Base-by-base conservation (phyloP, 2,888 invertebrate species). In the Agonopterix heracliana region DNA sequence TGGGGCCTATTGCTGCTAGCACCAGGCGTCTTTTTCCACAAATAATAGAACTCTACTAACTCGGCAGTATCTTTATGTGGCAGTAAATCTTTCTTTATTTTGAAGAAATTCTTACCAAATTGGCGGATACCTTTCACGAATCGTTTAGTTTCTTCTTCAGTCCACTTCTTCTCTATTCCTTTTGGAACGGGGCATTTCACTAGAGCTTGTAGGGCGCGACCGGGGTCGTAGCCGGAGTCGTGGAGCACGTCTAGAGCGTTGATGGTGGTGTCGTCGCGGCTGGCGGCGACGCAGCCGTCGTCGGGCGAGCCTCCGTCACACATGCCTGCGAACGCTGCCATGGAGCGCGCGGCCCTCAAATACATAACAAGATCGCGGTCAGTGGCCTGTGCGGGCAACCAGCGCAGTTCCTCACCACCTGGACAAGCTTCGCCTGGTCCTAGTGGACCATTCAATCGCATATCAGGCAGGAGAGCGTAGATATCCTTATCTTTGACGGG, bases 11-110 rank as follows among this genome's bases (percentile, higher is more conserved):
- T 98, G 78, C 96, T 97, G 80, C 97, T 96, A 55, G 99, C 99
- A 68, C 97, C 97, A 13, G 98, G 97, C 40, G 98, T 98, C 90
- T 99, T 99, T 90, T 99, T 99, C 99, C 99, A 99, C 74, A 98
- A 91, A 89, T 99, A 99, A 88, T 99, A 99, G 89, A 97, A 99
- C 81, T 98, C 98, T 48, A 99, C 98, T 71, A 99, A 89, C 79
- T 99, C 98, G 49, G 97, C 94, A 69, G 98, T 98, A 75, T 98
- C 98, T 90, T 98, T 97, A 79, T 98, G 97, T 49, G 98, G 97
- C 63, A 99, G 90, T 63, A 98, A 90, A 85, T 99, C 99, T 83
- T 98, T 98, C 66, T 95, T 92, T 70, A 99, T 99, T 72, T 97
- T 94, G 87, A 98, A 98, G 90, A 99, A 99, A 89, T 99, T 99